A percentile compares a stretch with the other conserved stretches of the same genome.
phyloP scores from a whole-genome alignment of 2,113 vertebrate genomes.

The Stegastes partitus region DNA sequence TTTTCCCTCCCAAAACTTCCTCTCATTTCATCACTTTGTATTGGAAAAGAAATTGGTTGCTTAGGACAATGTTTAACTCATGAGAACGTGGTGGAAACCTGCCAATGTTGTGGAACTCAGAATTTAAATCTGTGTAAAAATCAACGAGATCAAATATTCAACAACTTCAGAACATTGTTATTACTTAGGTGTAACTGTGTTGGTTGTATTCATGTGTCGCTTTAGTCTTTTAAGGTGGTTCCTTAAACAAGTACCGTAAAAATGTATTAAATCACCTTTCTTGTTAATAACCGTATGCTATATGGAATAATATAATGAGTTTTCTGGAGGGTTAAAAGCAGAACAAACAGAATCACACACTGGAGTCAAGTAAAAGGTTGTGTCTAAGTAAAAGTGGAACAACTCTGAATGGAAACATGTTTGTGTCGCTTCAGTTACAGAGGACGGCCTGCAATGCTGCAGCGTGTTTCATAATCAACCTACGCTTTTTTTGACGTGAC shows the following conservation, averaged over 20 bases:
- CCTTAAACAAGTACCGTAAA: not conserved
- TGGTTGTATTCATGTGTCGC: not conserved
- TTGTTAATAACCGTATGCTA: not conserved
- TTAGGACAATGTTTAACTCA: not conserved
- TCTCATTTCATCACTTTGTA: not conserved
- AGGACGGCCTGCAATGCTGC: not conserved
- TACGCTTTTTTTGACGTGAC: not conserved
- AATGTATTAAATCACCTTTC: not conserved
- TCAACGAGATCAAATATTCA: not conserved
- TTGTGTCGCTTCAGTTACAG: constrained; percentile 38
- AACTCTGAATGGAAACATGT: constrained; percentile 53
- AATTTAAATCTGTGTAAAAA: not conserved
- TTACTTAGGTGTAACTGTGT: not conserved
- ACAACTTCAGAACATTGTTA: not conserved
- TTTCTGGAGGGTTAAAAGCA: constrained; percentile 6
- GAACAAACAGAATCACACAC: not conserved
- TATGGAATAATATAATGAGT: not conserved
- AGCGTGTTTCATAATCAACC: constrained; percentile 16
- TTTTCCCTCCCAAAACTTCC: not conserved
- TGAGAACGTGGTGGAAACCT: not conserved
- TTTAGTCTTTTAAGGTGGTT: not conserved
- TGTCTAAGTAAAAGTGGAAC: constrained; percentile 28
- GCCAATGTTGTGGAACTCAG: too few relatives aligned
- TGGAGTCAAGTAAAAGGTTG: too few relatives aligned
- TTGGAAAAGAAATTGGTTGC: not conserved